phyloP scores from a whole-genome alignment of 2,888 invertebrate genomes.

The Willowsia nigromaculata region DNA sequence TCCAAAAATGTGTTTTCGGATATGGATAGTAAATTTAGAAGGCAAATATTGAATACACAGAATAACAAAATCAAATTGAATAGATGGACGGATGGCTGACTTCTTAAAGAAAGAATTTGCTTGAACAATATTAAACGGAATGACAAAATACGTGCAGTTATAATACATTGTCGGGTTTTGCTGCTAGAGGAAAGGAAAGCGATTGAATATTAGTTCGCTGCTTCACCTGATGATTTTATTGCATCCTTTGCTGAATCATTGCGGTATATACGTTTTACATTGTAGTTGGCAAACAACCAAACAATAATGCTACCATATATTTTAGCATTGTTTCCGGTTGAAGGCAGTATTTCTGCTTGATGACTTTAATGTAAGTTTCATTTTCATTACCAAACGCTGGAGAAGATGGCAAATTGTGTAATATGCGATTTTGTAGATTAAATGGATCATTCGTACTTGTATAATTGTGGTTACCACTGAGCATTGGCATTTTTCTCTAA shows the following conservation, averaged over 20 bases:
- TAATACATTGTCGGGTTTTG: too few species aligned
- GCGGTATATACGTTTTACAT: neutral
- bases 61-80: neutral
- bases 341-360: too few species aligned
- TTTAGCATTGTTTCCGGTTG: too few species aligned
- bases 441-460: neutral
- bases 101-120: neutral
- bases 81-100: neutral
- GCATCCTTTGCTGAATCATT: neutral
- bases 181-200: too few species aligned
- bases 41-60: neutral
- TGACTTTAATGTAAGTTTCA: too few species aligned
- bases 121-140: neutral
- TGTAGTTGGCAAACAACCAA: too few species aligned
- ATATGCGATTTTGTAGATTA: neutral
- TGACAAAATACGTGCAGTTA: too few species aligned
- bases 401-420: too few species aligned
- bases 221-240: neutral
- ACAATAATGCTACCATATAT: neutral
- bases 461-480: neutral
- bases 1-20: neutral
- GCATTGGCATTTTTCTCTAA: neutral
- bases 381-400: too few species aligned
- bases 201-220: too few species aligned
- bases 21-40: neutral